Base-by-base conservation (phyloP, 2,113 vertebrate genomes). In the Bubo scandiacus region DNA sequence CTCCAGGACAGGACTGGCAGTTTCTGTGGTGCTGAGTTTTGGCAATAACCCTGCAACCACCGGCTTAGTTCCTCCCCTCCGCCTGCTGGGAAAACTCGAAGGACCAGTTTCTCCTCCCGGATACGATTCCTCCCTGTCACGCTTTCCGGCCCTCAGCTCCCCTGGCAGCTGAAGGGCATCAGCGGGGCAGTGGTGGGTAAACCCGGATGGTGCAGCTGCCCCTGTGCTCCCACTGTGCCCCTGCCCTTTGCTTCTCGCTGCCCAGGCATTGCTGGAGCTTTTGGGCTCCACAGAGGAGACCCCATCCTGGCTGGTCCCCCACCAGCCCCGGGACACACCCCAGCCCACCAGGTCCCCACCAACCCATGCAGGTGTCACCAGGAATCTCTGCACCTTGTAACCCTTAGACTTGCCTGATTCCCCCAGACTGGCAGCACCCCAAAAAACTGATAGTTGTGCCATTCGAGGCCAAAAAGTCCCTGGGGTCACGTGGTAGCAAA, bases 241-340 rank as follows among this genome's bases (percentile, higher is more conserved):
- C 42, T 73, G 55, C 26, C 29, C 57, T 79, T 20, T 1, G 0
- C 14, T 54, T n/a, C 17, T 63, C 49, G 10, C 32, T 61, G 61
- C 55, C 29, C 36, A 36, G 38, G 45, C 52, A 26, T 26, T 1
- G 5, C 43, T 6, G 2, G 54, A 57, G 38, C 47, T 74, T 29
- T 26, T 14, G 51, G 45, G 67, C 2, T 68, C 26, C 49, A 32
- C 15, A 12, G 79, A 70, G 62, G 45, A 65, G 4, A 49, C 15
- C 29, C 17, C 49, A 16, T n/a, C 62, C 58, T 36, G 26, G 47
- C 57, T 42, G 21, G 42, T 32, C 15, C 42, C 27, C 7, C 54
- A 32, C 5, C 10, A 77, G 38, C 21, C 30, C n/a, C 0, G 0
- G 9, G 36, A 47, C 2, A 0, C 25, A 38, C 38, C 42, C 29